Evolutionary conservation across 1,140 invertebrate species (phyloP), one percentile per base, ranked within the genome.

Genomic region (Spodoptera frugiperda): DNA sequence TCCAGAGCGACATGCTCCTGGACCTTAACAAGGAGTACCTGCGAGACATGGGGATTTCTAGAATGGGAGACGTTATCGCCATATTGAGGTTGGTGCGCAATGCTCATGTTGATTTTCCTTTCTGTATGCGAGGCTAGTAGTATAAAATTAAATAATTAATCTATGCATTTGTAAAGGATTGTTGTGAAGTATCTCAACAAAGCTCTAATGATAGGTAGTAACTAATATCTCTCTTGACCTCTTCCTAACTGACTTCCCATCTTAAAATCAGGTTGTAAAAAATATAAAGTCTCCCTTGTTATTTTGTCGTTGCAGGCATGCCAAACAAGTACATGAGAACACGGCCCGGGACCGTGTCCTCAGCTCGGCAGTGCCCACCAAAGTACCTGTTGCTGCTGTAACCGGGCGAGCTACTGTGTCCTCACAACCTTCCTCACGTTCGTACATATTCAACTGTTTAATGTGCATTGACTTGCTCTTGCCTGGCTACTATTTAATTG

Each of bases 11-110:
- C 83, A 98, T 98, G 97, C 87, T 98, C 21, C 87, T 96, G 55
- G 97, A 98, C 88, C 92, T 98, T 2, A 97, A 96, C 78, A 98
- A 97, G 87, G 97, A 98, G 85, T 97, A 97, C 86, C 91, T 98
- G 8, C 95, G 95, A 77, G 97, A 98, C 83, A 98, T 98, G 97
- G 97, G 97, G 1, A 97, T 98, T 5, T 95, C 95, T 0, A 94
- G 96, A 15, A 97, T 98, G 95, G 97, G 97, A 14, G 97, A 98
- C 92, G 96, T 98, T 59, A 98, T 98, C 86, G 96, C 97, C 12
- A 98, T 98, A 81, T 91, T 98, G 78, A 86, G 94, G 94, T 95
- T 81, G 78, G 59, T 33, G 15, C 17, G 19, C 12, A 57, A 25
- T 12, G 8, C 0, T 21, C 9, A 25, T 25, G 2, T 25, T 25